phyloP scores from a whole-genome alignment of 2,888 invertebrate genomes.

The Uropetala carovei region DNA sequence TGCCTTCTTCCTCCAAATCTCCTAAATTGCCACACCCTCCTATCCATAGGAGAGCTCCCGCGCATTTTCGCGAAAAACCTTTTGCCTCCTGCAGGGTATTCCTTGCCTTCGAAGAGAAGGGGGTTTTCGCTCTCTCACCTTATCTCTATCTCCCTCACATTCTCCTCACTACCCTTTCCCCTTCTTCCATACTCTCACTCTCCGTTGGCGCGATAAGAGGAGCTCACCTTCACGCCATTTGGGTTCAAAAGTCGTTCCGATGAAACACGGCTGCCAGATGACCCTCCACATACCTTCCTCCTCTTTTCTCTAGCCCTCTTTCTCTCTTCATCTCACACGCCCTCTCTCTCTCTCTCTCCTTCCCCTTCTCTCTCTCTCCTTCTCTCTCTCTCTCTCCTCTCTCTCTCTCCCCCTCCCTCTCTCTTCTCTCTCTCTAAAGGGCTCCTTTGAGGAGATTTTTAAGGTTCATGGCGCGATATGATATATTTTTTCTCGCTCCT shows the following conservation, averaged over 20 bases:
- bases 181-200: no score
- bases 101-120: background rate
- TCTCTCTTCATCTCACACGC: no score
- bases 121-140: background rate
- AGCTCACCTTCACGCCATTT: background rate
- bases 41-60: background rate
- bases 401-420: background rate
- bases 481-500: background rate
- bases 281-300: background rate
- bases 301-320: background rate
- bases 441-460: slow-evolving; percentile 25
- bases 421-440: background rate
- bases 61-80: background rate
- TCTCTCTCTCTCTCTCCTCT: background rate
- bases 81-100: background rate
- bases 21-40: background rate
- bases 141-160: background rate
- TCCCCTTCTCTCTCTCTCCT: background rate
- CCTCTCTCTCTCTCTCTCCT: background rate
- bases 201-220: background rate
- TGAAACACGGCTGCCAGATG: background rate
- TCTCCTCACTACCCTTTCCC: background rate
- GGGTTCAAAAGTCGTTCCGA: background rate
- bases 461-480: slow-evolving; percentile 7
- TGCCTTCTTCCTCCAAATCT: background rate